Evolutionary conservation across 2,888 invertebrate species (phyloP), one percentile per base, ranked within the genome.

Genomic region (Platerodrilus igneus): DNA sequence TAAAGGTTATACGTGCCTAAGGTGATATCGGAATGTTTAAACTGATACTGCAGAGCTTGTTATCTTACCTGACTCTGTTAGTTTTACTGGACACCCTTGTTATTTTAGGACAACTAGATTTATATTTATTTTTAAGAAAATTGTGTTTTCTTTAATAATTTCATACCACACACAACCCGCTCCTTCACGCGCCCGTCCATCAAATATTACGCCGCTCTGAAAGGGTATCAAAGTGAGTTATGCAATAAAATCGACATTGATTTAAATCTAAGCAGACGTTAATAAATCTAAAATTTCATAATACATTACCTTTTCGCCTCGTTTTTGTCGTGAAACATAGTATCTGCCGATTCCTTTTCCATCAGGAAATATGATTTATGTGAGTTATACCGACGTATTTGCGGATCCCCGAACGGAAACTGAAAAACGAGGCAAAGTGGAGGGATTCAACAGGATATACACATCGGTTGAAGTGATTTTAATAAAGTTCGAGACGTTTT

Each of bases 241-340:
- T 21, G 21, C n/a, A n/a, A n/a, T n/a, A n/a, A n/a, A n/a, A n/a
- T 28, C 32, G 41, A 37, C 41, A 33, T 37, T 36, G 16, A 37
- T 36, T 38, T 41, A 46, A 48, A 48, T 43, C 43, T 40, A 47
- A 48, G 48, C 50, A 46, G 53, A 46, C 52, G 47, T 48, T 57
- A 54, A 57, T 57, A 57, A 57, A 57, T 57, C 53, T 51, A 47
- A 51, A 52, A 54, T 54, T 53, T 54, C 52, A 55, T 55, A 54
- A 56, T 50, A 46, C 51, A 52, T 50, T 54, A 51, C 51, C 41
- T 45, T 44, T 44, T 45, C 46, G 46, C 43, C 45, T 37, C n/a
- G n/a, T 41, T 45, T 53, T 44, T 50, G 52, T 48, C 52, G 40
- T 50, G 37, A 51, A 48, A 44, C 53, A 50, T 49, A 50, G 37